Evolutionary conservation across 2,888 invertebrate species (phyloP).

Genomic region (Pristionchus exspectatus): DNA sequence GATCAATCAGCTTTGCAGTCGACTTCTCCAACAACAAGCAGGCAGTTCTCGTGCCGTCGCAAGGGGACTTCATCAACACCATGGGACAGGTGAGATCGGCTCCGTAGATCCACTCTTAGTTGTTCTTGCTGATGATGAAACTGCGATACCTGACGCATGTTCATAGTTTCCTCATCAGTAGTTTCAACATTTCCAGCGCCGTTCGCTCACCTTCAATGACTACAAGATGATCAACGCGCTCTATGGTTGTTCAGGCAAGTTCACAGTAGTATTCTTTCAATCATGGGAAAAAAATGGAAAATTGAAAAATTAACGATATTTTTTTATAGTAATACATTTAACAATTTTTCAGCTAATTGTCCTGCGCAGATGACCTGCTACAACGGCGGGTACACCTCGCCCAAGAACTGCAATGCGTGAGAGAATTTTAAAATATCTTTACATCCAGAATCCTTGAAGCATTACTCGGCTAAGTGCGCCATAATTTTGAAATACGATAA

Average conservation of each 20-base stretch:
- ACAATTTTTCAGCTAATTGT: not conserved
- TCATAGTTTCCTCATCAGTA: too few species aligned
- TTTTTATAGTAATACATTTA: too few species aligned
- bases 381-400: conserved; percentile 36
- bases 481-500: too few species aligned
- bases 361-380: not conserved
- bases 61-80: not conserved
- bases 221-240: conserved; percentile 47
- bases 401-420: conserved; percentile 27
- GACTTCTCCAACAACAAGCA: not conserved
- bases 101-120: too few species aligned
- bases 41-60: not conserved
- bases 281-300: too few species aligned
- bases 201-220: conserved; percentile 39
- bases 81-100: conserved; percentile 15
- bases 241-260: conserved; percentile 18
- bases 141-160: too few species aligned
- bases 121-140: too few species aligned
- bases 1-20: not conserved
- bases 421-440: too few species aligned
- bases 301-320: too few species aligned
- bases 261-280: too few species aligned
- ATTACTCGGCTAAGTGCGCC: too few species aligned
- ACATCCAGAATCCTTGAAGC: too few species aligned
- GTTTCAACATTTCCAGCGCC: not conserved